A percentile compares a stretch with the other conserved stretches of the same genome.
Conservation (phyloP, 2,113 vertebrate species). For the Vanacampus margaritifer region DNA sequence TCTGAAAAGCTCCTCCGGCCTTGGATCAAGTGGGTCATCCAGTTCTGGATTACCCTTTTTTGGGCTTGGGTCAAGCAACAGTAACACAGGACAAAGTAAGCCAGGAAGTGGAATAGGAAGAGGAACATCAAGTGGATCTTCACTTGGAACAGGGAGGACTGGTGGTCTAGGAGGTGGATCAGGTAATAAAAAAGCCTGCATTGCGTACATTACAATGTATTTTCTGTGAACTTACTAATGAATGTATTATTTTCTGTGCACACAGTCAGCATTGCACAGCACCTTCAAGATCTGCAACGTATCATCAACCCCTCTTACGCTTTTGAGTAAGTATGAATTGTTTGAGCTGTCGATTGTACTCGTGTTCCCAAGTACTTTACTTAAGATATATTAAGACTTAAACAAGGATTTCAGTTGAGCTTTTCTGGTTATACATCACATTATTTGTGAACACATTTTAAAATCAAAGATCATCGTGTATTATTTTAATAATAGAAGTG, state of each 20-base stretch:
- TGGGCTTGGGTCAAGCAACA: constrained; percentile 8
- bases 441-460: no score
- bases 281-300: constrained; percentile 56
- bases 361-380: background rate
- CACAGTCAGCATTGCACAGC: constrained; percentile 48
- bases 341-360: background rate
- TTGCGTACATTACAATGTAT: background rate
- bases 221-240: background rate
- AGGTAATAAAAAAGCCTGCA: constrained; percentile 36
- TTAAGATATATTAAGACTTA: background rate
- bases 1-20: constrained; percentile 6
- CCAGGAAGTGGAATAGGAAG: constrained; percentile 36
- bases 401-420: no score
- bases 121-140: constrained; percentile 33
- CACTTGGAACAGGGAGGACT: constrained; percentile 30
- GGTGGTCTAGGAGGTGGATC: constrained; percentile 3
- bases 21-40: constrained; percentile 12
- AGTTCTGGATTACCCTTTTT: constrained; percentile 1
- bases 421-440: no score
- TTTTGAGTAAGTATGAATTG: constrained; percentile 45
- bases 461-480: no score
- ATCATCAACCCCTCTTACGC: constrained; percentile 32
- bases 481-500: no score
- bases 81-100: constrained; percentile 45
- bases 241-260: constrained; percentile 26